These are phyloP conservation scores for Temnothorax unifasciatus DNA, from an alignment of 2,888 invertebrate genomes.

Conservation along the genomic window DNA sequence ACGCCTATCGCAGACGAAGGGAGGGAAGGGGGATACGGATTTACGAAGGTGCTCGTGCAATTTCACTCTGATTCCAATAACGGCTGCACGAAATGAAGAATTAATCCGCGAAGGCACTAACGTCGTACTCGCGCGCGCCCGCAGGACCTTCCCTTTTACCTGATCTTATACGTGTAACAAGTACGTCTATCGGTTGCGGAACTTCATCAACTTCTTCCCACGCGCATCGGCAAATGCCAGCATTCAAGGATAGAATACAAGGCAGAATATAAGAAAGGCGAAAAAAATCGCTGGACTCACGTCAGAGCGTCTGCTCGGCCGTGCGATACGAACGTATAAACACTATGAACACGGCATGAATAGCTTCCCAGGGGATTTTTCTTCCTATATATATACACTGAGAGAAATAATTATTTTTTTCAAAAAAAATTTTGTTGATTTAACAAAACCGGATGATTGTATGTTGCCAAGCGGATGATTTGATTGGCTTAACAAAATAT, in stretches of 20 bases:
- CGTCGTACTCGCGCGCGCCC: not conserved
- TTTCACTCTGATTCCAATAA: conserved; percentile 54
- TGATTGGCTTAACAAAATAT: too few species aligned
- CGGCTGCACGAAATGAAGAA: conserved; percentile 49
- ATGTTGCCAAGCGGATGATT: too few species aligned
- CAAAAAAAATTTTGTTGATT: too few species aligned
- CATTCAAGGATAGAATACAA: conserved; percentile 1
- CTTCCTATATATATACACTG: not conserved
- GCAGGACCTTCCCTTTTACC: not conserved
- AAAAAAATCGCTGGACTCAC: conserved; percentile 11
- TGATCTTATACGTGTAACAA: conserved; percentile 17
- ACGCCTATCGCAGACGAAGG: not conserved
- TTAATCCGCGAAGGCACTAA: conserved; percentile 45
- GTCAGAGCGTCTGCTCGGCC: not conserved
- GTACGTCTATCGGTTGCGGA: conserved; percentile 5
- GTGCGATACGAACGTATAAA: not conserved
- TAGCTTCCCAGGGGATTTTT: not conserved
- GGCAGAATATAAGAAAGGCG: not conserved
- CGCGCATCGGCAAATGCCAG: conserved; percentile 24
- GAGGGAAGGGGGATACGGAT: not conserved
- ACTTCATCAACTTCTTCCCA: conserved; percentile 28
- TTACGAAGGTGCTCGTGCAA: conserved; percentile 30
- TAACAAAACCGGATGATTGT: too few species aligned
- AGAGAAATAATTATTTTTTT: too few species aligned
- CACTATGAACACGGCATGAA: not conserved